These are phyloP conservation scores for Pangasianodon gigas DNA, from an alignment of 2,113 vertebrate species.

Conservation along the genomic window DNA sequence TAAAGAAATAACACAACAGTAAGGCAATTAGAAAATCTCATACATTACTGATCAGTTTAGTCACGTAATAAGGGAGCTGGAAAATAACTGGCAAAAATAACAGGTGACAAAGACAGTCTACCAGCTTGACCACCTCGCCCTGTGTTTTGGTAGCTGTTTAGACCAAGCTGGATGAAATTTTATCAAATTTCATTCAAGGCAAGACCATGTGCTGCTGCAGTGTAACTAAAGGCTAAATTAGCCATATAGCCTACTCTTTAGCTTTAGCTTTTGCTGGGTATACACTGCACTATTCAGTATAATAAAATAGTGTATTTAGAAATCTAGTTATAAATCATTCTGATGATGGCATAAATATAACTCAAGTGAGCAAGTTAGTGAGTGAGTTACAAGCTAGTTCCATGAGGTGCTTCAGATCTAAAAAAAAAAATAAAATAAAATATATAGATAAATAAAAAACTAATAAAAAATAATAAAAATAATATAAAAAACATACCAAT, in stretches of 20 bases:
- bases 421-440: too few species aligned
- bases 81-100: neutral
- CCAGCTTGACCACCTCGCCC: neutral
- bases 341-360: too few species aligned
- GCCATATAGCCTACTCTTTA: neutral
- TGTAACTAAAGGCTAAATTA: neutral
- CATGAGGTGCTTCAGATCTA: too few species aligned
- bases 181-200: neutral
- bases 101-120: neutral
- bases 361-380: too few species aligned
- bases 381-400: too few species aligned
- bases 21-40: neutral
- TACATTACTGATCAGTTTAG: neutral
- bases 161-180: neutral
- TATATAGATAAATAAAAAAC: too few species aligned
- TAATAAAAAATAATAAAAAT: too few species aligned
- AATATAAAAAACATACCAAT: too few species aligned
- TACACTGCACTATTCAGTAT: too few species aligned
- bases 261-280: neutral
- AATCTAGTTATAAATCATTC: too few species aligned
- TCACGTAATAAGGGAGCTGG: neutral
- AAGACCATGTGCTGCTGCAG: neutral
- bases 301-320: too few species aligned
- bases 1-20: neutral
- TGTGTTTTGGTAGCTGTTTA: neutral